A percentile compares a stretch with the other conserved stretches of the same genome.
Conservation (phyloP, 30 jellyfish, hydroid and myxozoan genomes). For the Turritopsis rubra region DNA sequence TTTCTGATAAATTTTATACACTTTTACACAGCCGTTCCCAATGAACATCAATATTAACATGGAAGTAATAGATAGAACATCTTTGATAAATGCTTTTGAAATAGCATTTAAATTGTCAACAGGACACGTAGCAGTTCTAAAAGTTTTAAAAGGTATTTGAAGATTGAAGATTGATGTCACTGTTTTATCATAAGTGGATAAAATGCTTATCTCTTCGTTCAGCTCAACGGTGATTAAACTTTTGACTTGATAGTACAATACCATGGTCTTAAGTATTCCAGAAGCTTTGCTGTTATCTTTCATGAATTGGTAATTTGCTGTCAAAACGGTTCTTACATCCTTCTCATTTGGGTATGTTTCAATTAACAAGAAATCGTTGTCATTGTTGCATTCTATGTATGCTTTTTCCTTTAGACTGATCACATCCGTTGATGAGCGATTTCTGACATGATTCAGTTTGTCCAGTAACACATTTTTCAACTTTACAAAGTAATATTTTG, state of each 20-base stretch:
- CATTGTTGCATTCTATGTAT: background rate
- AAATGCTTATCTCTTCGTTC: background rate
- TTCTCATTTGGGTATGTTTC: background rate
- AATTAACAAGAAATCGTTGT: background rate
- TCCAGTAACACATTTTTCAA: background rate
- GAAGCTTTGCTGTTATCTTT: background rate
- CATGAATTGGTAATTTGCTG: background rate
- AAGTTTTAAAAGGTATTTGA: background rate
- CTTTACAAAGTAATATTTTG: background rate
- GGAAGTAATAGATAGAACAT: background rate
- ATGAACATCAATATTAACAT: background rate
- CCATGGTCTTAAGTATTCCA: background rate
- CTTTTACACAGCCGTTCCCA: background rate
- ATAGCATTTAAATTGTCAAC: background rate
- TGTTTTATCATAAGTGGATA: background rate
- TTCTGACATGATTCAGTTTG: background rate
- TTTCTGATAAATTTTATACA: background rate
- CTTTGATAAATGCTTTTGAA: background rate
- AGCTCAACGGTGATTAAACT: background rate
- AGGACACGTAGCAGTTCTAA: background rate
- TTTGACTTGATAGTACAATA: background rate
- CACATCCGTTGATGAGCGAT: background rate
- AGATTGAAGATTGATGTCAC: background rate
- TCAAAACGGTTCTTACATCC: background rate
- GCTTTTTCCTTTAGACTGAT: background rate